Evolutionary conservation across 2,888 invertebrate genomes (phyloP), one percentile per base, ranked within the genome.

Genomic region (Machimus atricapillus): DNA sequence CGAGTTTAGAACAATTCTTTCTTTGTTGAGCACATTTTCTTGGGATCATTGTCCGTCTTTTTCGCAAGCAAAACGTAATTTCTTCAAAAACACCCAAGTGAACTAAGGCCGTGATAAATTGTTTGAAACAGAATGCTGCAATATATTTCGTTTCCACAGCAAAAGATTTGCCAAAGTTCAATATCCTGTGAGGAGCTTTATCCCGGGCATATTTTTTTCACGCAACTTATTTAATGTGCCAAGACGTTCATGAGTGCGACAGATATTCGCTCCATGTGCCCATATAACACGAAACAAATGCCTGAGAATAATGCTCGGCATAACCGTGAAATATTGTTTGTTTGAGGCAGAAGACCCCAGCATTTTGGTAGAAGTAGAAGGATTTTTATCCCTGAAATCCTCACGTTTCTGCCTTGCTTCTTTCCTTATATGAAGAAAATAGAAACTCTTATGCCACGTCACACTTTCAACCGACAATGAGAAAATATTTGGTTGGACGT

Each of bases 291-390:
- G 9, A 81, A 56, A 81, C 81, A 81, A 81, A 81, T 81, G 81
- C 34, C 27, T 52, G 34, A 81, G 56, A 81, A 81, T 81, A 81
- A 81, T 81, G 81, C 81, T 81, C 56, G 31, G 37, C 58, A 81
- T 81, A 81, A 81, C 81, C 81, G 52, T 81, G 81, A 81, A 81
- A 81, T 81, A 81, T 81, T 5, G 81, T 34, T 81, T 27, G 81
- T 81, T 81, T 81, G 81, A 81, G 81, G 81, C 52, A 56, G 52
- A 56, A 46, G 52, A 31, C 52, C 23, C 27, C 27, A 8, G 34
- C 46, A 81, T 34, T 56, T n/a, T 34, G 14, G 9, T n/a, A 9
- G 56, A 56, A 34, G 9, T n/a, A 9, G 56, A 56, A 34, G 16
- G 56, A 56, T 81, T 81, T 56, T 81, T 56, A 52, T 81, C 31